Percentiles rank a stretch among this genome's conserved stretches.
These are phyloP conservation scores for Margarornis squamiger DNA, from an alignment of 2,797 vertebrate genomes.

Conservation along the genomic window DNA sequence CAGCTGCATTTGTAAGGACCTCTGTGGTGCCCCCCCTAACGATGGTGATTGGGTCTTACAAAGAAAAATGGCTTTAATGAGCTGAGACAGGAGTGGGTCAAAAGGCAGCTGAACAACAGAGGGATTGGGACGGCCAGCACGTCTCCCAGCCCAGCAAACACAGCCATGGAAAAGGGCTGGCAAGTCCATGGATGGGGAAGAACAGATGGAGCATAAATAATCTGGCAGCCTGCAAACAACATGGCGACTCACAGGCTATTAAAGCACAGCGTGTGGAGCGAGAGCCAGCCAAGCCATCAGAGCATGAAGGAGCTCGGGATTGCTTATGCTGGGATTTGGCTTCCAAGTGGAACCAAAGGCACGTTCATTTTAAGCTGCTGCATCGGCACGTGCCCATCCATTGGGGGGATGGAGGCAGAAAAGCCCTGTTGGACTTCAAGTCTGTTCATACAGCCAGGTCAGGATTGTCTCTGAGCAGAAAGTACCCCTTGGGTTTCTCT, in stretches of 20 bases:
- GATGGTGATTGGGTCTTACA: background rate
- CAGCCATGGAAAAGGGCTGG: background rate
- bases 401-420: background rate
- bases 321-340: background rate
- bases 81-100: background rate
- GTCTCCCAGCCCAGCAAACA: background rate
- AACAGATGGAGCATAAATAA: conserved; percentile 60
- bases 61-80: background rate
- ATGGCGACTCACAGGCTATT: background rate
- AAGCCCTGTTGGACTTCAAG: background rate
- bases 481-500: background rate
- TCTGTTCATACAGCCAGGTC: background rate
- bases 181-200: background rate
- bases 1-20: background rate
- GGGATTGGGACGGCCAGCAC: background rate
- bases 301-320: background rate
- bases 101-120: background rate
- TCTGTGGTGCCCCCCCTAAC: background rate
- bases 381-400: background rate
- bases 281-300: background rate
- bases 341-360: background rate
- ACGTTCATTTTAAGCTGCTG: rapidly evolving
- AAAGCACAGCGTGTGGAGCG: background rate
- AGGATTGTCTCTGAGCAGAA: background rate
- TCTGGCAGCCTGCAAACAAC: conserved; percentile 43